Percentiles rank a stretch among this genome's conserved stretches.
Conservation (phyloP, 1,140 invertebrate species). For the silkworm (Bombyx mori) region DNA sequence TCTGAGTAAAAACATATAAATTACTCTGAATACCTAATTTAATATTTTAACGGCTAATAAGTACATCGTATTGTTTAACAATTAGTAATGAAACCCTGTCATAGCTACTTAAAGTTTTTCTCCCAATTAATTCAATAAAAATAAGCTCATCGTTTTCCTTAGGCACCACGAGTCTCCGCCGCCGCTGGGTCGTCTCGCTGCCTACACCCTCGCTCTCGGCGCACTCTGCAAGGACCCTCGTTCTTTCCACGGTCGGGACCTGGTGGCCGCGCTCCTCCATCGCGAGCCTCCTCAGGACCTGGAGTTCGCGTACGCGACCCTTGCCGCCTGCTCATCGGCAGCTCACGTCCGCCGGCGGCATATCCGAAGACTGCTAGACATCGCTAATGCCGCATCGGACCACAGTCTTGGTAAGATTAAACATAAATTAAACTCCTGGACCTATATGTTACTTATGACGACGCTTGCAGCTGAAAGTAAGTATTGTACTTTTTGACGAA, state of each 20-base stretch:
- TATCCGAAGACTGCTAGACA: constrained; percentile 81
- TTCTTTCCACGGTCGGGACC: constrained; percentile 85
- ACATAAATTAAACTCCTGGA: no score
- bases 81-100: no score
- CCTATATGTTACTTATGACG: no score
- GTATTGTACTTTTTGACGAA: no score
- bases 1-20: no score
- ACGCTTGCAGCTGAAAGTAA: no score
- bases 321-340: constrained; percentile 80
- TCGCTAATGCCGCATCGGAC: constrained; percentile 81
- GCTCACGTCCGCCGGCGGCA: constrained; percentile 85
- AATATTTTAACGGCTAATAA: no score
- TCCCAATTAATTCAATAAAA: no score
- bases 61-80: no score
- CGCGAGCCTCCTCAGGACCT: constrained; percentile 81
- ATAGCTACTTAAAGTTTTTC: no score
- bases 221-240: constrained; percentile 86
- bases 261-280: constrained; percentile 80
- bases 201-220: constrained; percentile 82
- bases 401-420: constrained; percentile 76
- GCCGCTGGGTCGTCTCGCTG: constrained; percentile 80
- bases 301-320: constrained; percentile 75
- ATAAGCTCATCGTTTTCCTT: no score
- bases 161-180: constrained; percentile 80
- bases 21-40: no score